Evolutionary conservation across 2,113 vertebrate genomes (phyloP).

Genomic region (Helogale parvula): DNA sequence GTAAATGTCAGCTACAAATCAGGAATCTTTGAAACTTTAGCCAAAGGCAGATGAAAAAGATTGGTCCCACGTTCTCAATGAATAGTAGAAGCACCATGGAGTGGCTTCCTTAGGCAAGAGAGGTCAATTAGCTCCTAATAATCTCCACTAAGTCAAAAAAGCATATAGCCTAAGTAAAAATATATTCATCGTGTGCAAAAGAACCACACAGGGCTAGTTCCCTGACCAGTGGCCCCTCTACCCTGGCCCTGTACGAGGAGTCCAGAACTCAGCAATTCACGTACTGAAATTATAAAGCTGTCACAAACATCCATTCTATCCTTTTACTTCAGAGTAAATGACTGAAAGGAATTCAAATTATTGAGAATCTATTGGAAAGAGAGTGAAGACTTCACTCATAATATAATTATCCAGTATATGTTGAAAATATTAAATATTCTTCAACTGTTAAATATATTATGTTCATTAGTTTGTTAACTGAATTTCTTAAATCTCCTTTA

Average conservation of each 20-base stretch:
- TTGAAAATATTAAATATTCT: not conserved
- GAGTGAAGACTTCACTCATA: not conserved
- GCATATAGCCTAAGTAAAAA: not conserved
- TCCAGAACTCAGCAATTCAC: not conserved
- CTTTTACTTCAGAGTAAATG: not conserved
- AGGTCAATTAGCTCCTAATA: not conserved
- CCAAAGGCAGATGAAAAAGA: not conserved
- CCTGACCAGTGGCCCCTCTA: no score
- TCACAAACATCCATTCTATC: not conserved
- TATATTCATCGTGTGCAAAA: not conserved
- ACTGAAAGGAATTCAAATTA: not conserved
- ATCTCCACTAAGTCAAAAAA: not conserved
- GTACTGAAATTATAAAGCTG: not conserved
- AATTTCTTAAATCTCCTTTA: not conserved
- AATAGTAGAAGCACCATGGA: not conserved
- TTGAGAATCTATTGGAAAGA: not conserved
- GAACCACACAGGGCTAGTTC: rapidly evolving
- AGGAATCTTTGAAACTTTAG: not conserved
- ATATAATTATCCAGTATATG: not conserved
- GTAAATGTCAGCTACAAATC: not conserved
- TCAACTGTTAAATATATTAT: not conserved
- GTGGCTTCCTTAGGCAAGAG: not conserved
- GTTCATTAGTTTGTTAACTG: not conserved
- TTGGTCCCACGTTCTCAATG: not conserved
- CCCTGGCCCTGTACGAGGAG: not conserved